Evolutionary conservation across 1,140 invertebrate genomes (phyloP).

Genomic region (Anastrepha obliqua): DNA sequence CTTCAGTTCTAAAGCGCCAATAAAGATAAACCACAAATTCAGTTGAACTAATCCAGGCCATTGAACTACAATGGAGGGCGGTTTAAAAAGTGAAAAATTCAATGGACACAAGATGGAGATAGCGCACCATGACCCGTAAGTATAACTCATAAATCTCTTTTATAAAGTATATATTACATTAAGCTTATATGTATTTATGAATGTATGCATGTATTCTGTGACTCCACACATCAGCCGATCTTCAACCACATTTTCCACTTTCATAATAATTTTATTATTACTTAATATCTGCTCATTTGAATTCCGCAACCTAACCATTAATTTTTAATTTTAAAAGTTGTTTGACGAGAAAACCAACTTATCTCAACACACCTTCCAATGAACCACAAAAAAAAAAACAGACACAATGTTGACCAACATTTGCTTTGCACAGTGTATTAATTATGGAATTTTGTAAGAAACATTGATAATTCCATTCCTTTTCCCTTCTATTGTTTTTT

Average conservation of each 20-base stretch:
- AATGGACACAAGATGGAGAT: constrained; percentile 63
- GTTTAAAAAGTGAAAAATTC: constrained; percentile 66
- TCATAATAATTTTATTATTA: constrained; percentile 14
- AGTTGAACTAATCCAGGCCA: neutral
- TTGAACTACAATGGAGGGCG: constrained; percentile 62
- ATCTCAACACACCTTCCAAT: neutral
- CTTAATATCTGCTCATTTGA: constrained; percentile 17
- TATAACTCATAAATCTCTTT: neutral
- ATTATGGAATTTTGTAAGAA: neutral
- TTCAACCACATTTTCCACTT: neutral
- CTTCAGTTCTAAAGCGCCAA: neutral
- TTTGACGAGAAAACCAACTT: neutral
- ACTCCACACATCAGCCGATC: neutral
- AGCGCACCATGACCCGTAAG: constrained; percentile 65
- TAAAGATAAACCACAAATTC: neutral
- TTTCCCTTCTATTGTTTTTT: no score
- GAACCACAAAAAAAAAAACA: neutral
- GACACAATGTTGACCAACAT: neutral
- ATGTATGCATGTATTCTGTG: no score
- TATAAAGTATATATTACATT: no score
- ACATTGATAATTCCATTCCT: no score
- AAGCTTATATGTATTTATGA: no score
- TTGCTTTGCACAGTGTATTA: neutral
- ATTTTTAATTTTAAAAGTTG: neutral
- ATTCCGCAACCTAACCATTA: constrained; percentile 10